Conservation (phyloP, 2,888 invertebrate genomes). For the Glyphotaelius pellucidus region DNA sequence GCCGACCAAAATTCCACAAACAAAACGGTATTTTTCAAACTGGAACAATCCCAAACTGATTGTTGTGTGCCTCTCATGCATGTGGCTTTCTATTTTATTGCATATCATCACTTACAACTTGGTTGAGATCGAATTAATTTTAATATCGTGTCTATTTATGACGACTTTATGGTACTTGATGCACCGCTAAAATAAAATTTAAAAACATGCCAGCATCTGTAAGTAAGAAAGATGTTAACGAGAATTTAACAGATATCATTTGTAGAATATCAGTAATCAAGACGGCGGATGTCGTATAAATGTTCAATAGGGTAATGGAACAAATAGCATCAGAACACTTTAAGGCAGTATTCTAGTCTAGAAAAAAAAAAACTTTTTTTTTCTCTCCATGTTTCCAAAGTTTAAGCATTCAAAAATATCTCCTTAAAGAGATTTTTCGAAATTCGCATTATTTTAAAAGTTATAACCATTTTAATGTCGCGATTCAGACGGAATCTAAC, state of each 20-base stretch:
- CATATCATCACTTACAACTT: constrained; percentile 11
- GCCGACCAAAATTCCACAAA: constrained; percentile 36
- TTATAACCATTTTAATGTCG: no score
- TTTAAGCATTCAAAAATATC: no score
- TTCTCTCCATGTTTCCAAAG: no score
- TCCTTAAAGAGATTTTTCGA: no score
- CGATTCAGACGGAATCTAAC: no score
- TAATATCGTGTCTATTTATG: background rate
- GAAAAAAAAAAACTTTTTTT: no score
- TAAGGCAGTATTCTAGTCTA: no score
- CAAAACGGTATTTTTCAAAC: constrained; percentile 39
- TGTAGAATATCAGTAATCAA: background rate
- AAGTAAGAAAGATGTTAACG: background rate
- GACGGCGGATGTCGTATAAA: background rate
- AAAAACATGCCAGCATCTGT: background rate
- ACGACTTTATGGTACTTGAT: background rate
- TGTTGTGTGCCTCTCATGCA: background rate
- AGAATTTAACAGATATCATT: background rate
- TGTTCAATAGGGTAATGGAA: background rate
- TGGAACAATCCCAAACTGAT: constrained; percentile 14
- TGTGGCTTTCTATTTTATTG: constrained; percentile 6
- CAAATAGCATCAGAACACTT: background rate
- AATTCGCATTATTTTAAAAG: no score
- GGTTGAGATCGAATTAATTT: background rate
- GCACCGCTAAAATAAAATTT: background rate